These are phyloP conservation scores for Calliphora vomitoria DNA, from an alignment of 2,888 invertebrate genomes.

Conservation along the genomic window DNA sequence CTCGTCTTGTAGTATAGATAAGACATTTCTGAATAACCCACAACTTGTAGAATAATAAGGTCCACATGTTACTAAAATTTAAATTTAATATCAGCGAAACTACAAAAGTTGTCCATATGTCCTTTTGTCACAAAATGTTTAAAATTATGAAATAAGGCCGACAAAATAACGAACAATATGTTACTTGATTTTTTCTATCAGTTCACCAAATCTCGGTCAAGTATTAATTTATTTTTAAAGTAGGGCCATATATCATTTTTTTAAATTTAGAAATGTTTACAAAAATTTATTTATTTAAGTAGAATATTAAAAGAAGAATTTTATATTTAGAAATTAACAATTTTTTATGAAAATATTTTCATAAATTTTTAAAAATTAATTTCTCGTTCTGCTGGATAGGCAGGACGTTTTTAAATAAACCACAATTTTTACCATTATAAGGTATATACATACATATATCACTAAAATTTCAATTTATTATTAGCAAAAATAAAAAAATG, in stretches of 20 bases:
- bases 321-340: too few relatives aligned
- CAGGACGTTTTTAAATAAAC: neutral
- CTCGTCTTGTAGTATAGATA: neutral
- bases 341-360: too few relatives aligned
- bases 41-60: neutral
- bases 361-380: neutral
- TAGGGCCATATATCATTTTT: neutral
- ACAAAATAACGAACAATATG: too few relatives aligned
- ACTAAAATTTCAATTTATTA: neutral
- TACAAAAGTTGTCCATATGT: slow-evolving; percentile 14
- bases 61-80: neutral
- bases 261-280: neutral
- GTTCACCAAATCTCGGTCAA: too few relatives aligned
- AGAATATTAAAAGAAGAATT: too few relatives aligned
- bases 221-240: too few relatives aligned
- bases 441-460: neutral
- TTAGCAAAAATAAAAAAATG: neutral
- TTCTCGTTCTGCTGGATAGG: neutral
- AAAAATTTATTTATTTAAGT: too few relatives aligned
- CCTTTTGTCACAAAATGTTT: slow-evolving; percentile 11
- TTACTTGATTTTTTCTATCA: too few relatives aligned
- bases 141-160: too few relatives aligned
- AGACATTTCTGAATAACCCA: neutral
- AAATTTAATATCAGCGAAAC: neutral
- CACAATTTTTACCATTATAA: neutral